Conservation (phyloP, 1,140 invertebrate species). For the Drosophila biarmipes region DNA sequence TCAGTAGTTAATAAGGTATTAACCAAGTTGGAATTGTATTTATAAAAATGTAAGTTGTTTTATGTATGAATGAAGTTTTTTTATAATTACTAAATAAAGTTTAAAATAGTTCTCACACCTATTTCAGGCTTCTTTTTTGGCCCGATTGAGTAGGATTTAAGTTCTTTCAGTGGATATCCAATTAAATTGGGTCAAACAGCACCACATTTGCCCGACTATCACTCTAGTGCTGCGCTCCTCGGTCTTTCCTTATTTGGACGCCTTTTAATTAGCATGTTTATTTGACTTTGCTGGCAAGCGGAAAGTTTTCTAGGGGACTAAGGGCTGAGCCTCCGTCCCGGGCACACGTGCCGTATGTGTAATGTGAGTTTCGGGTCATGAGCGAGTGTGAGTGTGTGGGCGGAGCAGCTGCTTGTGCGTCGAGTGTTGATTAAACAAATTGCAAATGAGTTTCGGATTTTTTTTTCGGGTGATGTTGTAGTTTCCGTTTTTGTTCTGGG, state of each 20-base stretch:
- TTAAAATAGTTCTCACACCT: not conserved
- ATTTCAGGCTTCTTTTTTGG: not conserved
- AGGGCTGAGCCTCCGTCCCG: slow-evolving; percentile 11
- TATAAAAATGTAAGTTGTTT: too few relatives aligned
- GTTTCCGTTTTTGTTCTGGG: slow-evolving; percentile 41
- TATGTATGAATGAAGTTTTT: too few relatives aligned
- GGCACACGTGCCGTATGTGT: slow-evolving; percentile 64
- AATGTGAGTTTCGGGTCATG: slow-evolving; percentile 36
- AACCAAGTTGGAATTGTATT: too few relatives aligned
- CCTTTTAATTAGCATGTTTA: slow-evolving; percentile 82
- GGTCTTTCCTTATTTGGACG: slow-evolving; percentile 35
- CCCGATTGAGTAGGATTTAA: slow-evolving; percentile 5
- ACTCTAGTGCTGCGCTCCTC: not conserved
- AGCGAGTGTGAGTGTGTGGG: slow-evolving; percentile 9
- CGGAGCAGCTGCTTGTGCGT: slow-evolving; percentile 52
- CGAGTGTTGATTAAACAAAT: slow-evolving; percentile 82
- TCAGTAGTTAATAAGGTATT: too few relatives aligned
- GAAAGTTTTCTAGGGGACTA: slow-evolving; percentile 53
- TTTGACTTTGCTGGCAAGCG: slow-evolving; percentile 69
- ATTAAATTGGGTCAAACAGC: slow-evolving; percentile 75
- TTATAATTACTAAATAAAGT: too few relatives aligned
- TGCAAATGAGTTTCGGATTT: slow-evolving; percentile 77
- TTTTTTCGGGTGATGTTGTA: slow-evolving; percentile 42
- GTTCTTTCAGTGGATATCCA: slow-evolving; percentile 31
- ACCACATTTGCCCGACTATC: slow-evolving; percentile 7